Conservation (phyloP, 1,140 invertebrate species). For the Latrodectus geometricus region DNA sequence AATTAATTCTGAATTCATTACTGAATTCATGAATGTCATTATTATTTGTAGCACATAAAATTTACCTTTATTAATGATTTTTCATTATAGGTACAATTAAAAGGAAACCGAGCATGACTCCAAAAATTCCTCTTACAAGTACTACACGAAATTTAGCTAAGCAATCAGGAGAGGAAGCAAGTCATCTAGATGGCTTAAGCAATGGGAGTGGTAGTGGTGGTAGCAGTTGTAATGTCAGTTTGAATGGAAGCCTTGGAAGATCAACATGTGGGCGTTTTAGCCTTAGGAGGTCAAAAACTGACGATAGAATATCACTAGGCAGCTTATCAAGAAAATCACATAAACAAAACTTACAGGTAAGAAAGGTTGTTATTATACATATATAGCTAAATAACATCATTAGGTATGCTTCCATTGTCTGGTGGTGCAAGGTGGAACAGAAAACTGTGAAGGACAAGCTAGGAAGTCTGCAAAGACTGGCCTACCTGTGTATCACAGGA, state of each 20-base stretch:
- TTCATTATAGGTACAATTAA: slow-evolving; percentile 67
- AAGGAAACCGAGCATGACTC: slow-evolving; percentile 65
- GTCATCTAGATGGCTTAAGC: slow-evolving; percentile 29
- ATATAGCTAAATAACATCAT: too few relatives aligned
- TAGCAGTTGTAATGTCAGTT: slow-evolving; percentile 62
- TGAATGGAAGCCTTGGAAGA: slow-evolving; percentile 61
- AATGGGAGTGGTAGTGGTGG: slow-evolving; percentile 35
- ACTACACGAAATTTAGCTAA: slow-evolving; percentile 80
- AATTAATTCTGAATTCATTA: too few relatives aligned
- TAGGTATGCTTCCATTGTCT: too few relatives aligned
- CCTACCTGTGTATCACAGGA: too few relatives aligned
- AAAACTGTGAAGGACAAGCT: too few relatives aligned
- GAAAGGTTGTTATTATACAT: neutral
- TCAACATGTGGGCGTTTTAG: slow-evolving; percentile 63
- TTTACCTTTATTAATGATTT: slow-evolving; percentile 70
- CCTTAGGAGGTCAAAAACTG: slow-evolving; percentile 66
- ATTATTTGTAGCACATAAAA: slow-evolving; percentile 77
- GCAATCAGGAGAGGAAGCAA: slow-evolving; percentile 62
- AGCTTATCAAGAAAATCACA: slow-evolving; percentile 70
- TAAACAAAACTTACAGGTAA: slow-evolving; percentile 65
- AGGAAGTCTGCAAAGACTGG: too few relatives aligned
- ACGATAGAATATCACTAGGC: slow-evolving; percentile 64
- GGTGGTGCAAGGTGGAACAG: too few relatives aligned
- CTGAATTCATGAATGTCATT: slow-evolving; percentile 17
- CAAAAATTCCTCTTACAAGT: slow-evolving; percentile 85